Evolutionary conservation across 2,888 invertebrate genomes (phyloP), one percentile per base, ranked within the genome.

Genomic region (Ectemnius lituratus): DNA sequence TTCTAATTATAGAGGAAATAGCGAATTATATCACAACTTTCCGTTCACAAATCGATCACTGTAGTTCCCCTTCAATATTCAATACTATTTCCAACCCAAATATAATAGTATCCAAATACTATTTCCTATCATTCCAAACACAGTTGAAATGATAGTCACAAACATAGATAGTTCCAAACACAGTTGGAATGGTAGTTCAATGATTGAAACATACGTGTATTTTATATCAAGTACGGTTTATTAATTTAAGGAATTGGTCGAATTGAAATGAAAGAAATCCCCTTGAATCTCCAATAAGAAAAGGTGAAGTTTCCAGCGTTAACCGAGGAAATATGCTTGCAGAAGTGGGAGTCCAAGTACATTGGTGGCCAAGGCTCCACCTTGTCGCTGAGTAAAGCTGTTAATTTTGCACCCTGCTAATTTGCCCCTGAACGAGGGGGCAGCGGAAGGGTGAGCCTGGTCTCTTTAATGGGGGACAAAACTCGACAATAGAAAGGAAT

Each of bases 401-500:
- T 74, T 76, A 77, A 81, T 79, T 82, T 79, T 65, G 70, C 62
- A 62, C 62, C 61, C 75, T 73, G 72, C 69, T 83, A 81, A 83
- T 83, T 76, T 66, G 75, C 67, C 60, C 68, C 60, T 72, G 79
- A 83, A 83, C 73, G 72, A 69, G 69, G 64, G 62, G 59, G 23
- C 23, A 46, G 58, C 23, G 57, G 73, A 68, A 37, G 37, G 64
- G 27, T 23, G 23, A 23, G 23, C 2, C 23, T 23, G 68, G 69
- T 78, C 71, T 72, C 79, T 81, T 82, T 84, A 85, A 86, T 83
- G 83, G 81, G 76, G 81, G 75, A 80, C 84, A 81, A 86, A 84
- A 83, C 81, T 82, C 77, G 79, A 79, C 80, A 79, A 86, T 86
- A 81, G 84, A 84, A 84, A 84, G 83, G 82, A 85, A 85, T 86